Evolutionary conservation across 2,113 vertebrate species (phyloP).

Genomic region (Narcine bancroftii): DNA sequence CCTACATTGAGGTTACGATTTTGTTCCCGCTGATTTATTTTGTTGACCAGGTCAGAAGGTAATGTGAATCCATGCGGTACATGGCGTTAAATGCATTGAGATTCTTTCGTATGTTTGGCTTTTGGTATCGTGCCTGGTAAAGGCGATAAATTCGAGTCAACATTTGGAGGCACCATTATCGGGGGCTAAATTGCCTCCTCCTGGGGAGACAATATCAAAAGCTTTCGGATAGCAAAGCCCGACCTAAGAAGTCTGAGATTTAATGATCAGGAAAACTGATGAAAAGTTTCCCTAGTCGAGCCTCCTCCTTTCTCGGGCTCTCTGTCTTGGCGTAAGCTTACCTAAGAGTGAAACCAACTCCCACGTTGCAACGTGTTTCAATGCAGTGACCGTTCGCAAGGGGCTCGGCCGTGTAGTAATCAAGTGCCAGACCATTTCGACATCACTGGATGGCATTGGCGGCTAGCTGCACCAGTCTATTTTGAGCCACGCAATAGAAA

Average conservation of each 20-base stretch:
- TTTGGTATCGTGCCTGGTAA: neutral
- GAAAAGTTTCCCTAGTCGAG: neutral
- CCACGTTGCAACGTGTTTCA: neutral
- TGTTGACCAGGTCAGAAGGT: neutral
- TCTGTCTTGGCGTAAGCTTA: neutral
- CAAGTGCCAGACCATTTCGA: neutral
- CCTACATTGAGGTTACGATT: neutral
- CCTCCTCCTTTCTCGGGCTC: neutral
- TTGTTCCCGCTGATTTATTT: neutral
- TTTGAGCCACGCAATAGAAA: neutral
- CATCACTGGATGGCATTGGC: neutral
- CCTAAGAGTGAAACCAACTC: neutral
- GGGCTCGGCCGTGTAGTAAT: neutral
- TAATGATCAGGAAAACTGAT: slow-evolving; percentile 12
- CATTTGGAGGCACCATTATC: neutral
- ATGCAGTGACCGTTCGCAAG: neutral
- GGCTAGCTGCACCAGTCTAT: neutral
- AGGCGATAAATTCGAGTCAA: neutral
- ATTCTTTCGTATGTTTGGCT: neutral
- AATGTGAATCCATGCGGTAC: no score
- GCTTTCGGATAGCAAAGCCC: neutral
- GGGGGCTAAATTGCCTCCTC: neutral
- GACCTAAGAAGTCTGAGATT: neutral
- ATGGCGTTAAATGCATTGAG: neutral
- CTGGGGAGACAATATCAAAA: no score